phyloP scores from a whole-genome alignment of 2,113 vertebrate species.

The Rallus limicola region DNA sequence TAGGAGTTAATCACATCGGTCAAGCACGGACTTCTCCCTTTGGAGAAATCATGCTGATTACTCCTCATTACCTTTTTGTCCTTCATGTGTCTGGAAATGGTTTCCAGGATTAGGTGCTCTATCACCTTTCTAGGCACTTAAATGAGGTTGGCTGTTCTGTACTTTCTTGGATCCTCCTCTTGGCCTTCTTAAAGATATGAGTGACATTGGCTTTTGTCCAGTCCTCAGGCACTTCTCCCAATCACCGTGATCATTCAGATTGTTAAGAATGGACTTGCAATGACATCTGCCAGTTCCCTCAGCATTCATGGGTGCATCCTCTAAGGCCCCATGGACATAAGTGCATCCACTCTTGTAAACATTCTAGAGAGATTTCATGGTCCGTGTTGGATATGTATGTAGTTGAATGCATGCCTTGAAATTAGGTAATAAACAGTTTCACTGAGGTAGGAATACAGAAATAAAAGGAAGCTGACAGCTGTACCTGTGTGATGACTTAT shows the following conservation, averaged over 20 bases:
- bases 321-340: neutral
- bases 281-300: neutral
- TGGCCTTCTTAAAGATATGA: neutral
- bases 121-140: neutral
- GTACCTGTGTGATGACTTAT: neutral
- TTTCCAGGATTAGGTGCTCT: neutral
- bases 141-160: neutral
- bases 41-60: neutral
- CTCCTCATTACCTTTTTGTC: neutral
- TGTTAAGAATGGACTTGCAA: neutral
- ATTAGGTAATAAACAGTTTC: neutral
- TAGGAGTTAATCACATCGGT: neutral
- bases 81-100: neutral
- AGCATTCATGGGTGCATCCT: neutral
- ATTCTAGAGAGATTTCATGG: neutral
- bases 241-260: neutral
- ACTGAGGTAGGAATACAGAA: neutral
- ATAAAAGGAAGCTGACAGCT: neutral
- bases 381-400: neutral
- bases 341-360: neutral
- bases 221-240: neutral
- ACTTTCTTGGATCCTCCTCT: neutral
- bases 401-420: neutral
- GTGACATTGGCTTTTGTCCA: neutral
- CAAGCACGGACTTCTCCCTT: neutral